phyloP scores from a whole-genome alignment of 2,888 invertebrate species.

The Podabrus alpinus region DNA sequence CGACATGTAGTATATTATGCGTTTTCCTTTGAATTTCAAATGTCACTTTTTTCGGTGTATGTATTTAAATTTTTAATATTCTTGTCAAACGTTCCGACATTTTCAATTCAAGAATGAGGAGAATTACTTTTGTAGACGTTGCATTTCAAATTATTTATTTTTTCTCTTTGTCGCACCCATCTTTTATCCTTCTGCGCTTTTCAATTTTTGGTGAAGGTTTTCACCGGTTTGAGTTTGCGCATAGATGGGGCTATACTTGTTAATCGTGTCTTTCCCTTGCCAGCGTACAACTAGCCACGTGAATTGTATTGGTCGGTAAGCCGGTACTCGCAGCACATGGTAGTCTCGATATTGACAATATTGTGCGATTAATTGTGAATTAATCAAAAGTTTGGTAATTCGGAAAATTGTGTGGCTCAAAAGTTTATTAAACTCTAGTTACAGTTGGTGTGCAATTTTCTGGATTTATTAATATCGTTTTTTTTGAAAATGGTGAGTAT shows the following conservation, averaged over 20 bases:
- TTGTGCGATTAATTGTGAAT: constrained; percentile 1
- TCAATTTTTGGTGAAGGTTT: not conserved
- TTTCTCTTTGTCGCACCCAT: not conserved
- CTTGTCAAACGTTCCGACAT: not conserved
- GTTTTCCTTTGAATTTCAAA: not conserved
- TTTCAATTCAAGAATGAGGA: not conserved
- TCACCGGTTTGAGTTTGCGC: not conserved
- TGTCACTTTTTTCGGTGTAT: not conserved
- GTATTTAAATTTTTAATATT: not conserved
- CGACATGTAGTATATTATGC: not conserved
- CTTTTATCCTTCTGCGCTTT: not conserved
- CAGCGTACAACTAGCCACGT: constrained; percentile 26
- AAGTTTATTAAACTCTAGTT: not conserved
- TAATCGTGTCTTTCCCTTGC: constrained; percentile 6
- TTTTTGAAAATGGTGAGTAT: not conserved
- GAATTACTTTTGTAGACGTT: not conserved
- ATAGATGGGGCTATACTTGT: not conserved
- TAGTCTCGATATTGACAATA: constrained; percentile 12
- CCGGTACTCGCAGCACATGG: constrained; percentile 21
- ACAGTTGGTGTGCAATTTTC: not conserved
- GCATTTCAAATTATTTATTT: not conserved
- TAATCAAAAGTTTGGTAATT: too few species aligned
- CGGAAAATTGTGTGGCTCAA: too few species aligned
- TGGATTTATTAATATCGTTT: not conserved
- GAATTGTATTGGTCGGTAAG: constrained; percentile 16